A percentile compares a stretch with the other conserved stretches of the same genome.
phyloP scores from a whole-genome alignment of 2,888 invertebrate species.

The Microplitis deprimator region DNA sequence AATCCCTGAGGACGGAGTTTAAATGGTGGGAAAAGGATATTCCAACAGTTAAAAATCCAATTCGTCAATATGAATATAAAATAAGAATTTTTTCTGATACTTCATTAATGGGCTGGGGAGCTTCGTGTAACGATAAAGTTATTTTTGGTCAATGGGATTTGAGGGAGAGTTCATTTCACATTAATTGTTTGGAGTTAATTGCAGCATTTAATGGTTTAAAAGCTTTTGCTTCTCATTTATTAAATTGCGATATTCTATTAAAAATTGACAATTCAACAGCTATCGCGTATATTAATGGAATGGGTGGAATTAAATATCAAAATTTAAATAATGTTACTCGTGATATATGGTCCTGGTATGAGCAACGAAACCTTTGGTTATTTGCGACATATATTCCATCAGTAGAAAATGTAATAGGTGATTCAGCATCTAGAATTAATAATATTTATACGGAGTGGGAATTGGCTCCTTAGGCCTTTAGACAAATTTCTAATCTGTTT shows the following conservation, averaged over 20 bases:
- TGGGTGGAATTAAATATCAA: conserved; percentile 37
- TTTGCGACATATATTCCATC: conserved; percentile 42
- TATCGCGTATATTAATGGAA: conserved; percentile 45
- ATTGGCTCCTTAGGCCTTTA: conserved; percentile 38
- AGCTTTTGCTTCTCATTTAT: conserved; percentile 35
- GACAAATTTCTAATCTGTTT: conserved; percentile 29
- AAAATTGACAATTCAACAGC: conserved; percentile 44
- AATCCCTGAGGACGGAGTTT: too few relatives aligned
- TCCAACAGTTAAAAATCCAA: too few relatives aligned
- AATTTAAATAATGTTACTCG: conserved; percentile 33
- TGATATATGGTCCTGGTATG: conserved; percentile 44
- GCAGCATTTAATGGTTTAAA: conserved; percentile 17
- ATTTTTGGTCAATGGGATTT: too few relatives aligned
- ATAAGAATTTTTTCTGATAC: too few relatives aligned
- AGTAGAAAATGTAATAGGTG: conserved; percentile 37
- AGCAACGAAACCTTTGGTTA: conserved; percentile 37
- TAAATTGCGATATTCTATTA: conserved; percentile 35
- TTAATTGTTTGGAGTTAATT: conserved; percentile 34
- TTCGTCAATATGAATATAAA: too few relatives aligned
- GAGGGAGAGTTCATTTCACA: conserved; percentile 12
- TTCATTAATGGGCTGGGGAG: too few relatives aligned
- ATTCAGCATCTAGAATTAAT: conserved; percentile 37
- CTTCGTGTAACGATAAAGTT: too few relatives aligned
- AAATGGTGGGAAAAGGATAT: too few relatives aligned
- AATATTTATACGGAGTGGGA: conserved; percentile 22